Evolutionary conservation across 2,888 invertebrate genomes (phyloP), one percentile per base, ranked within the genome.

Genomic region (Tiliacea citrago): DNA sequence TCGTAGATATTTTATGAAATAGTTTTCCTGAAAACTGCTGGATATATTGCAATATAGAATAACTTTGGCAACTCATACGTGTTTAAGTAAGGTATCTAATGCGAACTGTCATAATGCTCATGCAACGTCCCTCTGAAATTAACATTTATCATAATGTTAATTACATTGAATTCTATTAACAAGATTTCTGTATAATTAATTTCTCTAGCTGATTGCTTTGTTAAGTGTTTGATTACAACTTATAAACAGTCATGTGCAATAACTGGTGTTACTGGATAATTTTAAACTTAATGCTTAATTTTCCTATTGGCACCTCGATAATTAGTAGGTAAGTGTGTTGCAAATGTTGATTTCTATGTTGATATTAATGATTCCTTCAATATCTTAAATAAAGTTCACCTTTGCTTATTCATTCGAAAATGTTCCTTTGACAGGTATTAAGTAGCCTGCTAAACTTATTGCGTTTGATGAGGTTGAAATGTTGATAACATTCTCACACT

Each of bases 141-240:
- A 66, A 58, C 83, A 83, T 86, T 57, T 57, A 76, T 85, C 77
- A 81, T 70, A 72, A 74, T 68, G 68, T 70, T 83, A 86, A 85
- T 83, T 77, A 75, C 51, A 67, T 61, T 77, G 65, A 77, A 83
- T 77, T 35, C 70, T 63, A 81, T 71, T 73, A 68, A 83, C 81
- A 66, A 79, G 79, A 81, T 77, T 74, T 60, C 35, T 69, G 73
- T 73, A 53, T 83, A 82, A 76, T 85, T 74, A 78, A 71, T 83
- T 70, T 62, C 61, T 62, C 45, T 79, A 71, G 73, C 69, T 74
- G 73, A 82, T 80, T 53, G 85, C 75, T 76, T 75, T 75, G 77
- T 85, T 79, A 62, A 65, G 65, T 63, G 45, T 67, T 75, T 74
- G 58, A 82, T 75, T 73, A 65, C 71, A 62, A 73, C 73, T 75